Evolutionary conservation across 2,797 vertebrate genomes (phyloP).

Genomic region (Benthosema pterotum): DNA sequence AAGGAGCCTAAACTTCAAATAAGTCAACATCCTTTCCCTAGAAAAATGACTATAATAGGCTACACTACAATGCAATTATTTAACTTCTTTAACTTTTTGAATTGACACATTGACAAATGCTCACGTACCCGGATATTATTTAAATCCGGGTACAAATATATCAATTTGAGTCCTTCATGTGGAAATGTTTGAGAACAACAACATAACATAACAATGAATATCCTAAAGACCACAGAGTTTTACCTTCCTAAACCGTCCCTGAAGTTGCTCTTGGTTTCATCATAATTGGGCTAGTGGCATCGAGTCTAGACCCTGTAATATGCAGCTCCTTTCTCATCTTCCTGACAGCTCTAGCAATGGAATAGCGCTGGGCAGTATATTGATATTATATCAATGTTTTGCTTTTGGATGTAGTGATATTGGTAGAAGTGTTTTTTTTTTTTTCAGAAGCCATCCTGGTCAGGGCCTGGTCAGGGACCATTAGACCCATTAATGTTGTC

Average conservation of each 20-base stretch:
- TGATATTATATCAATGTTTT: no score
- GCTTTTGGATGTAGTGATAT: no score
- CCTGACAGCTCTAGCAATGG: constrained; percentile 32
- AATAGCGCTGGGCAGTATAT: constrained; percentile 10
- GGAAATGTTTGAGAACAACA: no score
- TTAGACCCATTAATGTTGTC: constrained; percentile 47
- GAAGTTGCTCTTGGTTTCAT: constrained; percentile 60
- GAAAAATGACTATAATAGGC: neutral
- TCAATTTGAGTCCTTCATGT: neutral
- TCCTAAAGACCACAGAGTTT: constrained; percentile 27
- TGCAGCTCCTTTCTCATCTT: constrained; percentile 25
- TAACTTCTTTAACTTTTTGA: no score
- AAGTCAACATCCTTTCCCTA: no score
- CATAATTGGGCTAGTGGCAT: constrained; percentile 41
- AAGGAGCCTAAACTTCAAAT: no score
- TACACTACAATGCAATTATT: no score
- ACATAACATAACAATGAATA: no score
- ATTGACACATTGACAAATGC: neutral
- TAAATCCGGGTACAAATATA: neutral
- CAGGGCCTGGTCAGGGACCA: constrained; percentile 45
- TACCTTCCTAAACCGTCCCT: constrained; percentile 38
- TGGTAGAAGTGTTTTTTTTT: no score
- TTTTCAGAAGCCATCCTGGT: constrained; percentile 11
- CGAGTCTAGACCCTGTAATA: constrained; percentile 34
- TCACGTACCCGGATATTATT: no score